Percentiles rank a stretch among this genome's conserved stretches.
phyloP scores from a whole-genome alignment of 2,797 vertebrate species.

The Lindbergichthys nudifrons region DNA sequence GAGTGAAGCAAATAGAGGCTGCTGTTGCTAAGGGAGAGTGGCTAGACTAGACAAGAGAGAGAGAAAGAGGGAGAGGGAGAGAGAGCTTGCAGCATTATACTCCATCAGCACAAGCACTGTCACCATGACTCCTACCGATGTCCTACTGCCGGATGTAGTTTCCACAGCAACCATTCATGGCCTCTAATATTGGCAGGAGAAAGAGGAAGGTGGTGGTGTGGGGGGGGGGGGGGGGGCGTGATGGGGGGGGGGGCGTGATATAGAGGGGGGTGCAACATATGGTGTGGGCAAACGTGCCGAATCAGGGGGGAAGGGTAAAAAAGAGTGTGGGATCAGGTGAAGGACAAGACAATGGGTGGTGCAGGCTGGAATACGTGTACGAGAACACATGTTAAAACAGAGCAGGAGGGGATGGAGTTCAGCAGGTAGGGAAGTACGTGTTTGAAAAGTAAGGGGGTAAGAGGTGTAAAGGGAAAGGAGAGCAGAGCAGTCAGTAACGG shows the following conservation, averaged over 20 bases:
- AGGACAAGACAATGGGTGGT: slow-evolving; percentile 30
- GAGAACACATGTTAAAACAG: slow-evolving; percentile 13
- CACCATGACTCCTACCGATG: slow-evolving; percentile 75
- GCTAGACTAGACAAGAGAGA: slow-evolving; percentile 58
- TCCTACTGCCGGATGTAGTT: slow-evolving; percentile 83
- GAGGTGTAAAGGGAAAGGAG: slow-evolving; percentile 42
- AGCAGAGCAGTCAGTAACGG: slow-evolving; percentile 47
- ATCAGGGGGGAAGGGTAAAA: slow-evolving; percentile 3
- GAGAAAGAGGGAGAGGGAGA: slow-evolving; percentile 14
- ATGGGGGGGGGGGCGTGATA: slow-evolving; percentile 40
- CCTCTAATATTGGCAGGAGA: slow-evolving; percentile 61
- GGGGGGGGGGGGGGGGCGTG: slow-evolving; percentile 41
- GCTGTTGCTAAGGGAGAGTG: slow-evolving; percentile 83
- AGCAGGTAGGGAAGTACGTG: slow-evolving; percentile 1
- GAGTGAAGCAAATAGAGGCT: slow-evolving; percentile 56
- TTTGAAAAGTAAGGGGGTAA: slow-evolving; percentile 28
- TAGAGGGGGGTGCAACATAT: slow-evolving; percentile 66
- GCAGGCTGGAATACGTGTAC: slow-evolving; percentile 6
- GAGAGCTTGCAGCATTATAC: slow-evolving; percentile 79
- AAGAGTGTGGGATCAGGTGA: slow-evolving; percentile 32
- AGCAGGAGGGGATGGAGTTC: neutral
- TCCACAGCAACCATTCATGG: slow-evolving; percentile 86
- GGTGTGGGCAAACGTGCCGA: slow-evolving; percentile 50
- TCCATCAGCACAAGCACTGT: slow-evolving; percentile 82
- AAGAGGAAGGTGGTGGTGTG: slow-evolving; percentile 29